Conservation (phyloP, 1,140 invertebrate genomes). For the Mercenaria mercenaria region DNA sequence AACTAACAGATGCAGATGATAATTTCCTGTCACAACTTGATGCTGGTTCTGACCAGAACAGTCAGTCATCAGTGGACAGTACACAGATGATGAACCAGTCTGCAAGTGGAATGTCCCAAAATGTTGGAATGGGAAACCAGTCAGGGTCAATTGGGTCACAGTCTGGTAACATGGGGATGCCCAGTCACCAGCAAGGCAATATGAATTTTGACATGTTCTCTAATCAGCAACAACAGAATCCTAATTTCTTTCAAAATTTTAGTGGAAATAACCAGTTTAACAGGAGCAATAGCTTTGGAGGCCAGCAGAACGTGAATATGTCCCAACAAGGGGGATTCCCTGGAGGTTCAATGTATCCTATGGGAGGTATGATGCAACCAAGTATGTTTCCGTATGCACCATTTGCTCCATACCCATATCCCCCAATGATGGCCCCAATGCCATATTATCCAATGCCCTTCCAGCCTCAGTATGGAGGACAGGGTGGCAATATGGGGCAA, state of each 20-base stretch:
- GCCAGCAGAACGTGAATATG: constrained; percentile 51
- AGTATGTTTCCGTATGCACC: constrained; percentile 53
- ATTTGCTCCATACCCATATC: constrained; percentile 55
- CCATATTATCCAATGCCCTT: constrained; percentile 66
- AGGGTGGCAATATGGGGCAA: constrained; percentile 19
- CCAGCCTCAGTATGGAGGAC: constrained; percentile 60
- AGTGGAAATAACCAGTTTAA: constrained; percentile 52
- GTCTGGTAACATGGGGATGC: background rate
- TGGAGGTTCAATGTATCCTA: constrained; percentile 47
- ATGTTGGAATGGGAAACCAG: background rate
- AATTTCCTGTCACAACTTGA: constrained; percentile 57
- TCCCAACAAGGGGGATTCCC: constrained; percentile 48
- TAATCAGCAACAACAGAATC: constrained; percentile 40
- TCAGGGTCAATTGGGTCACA: background rate
- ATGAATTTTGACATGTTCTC: constrained; percentile 62
- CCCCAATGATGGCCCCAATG: constrained; percentile 57
- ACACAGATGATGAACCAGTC: constrained; percentile 21
- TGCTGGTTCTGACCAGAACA: constrained; percentile 30
- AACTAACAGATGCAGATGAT: constrained; percentile 56
- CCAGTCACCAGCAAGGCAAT: constrained; percentile 12
- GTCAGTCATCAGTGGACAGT: constrained; percentile 27
- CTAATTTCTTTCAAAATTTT: constrained; percentile 44
- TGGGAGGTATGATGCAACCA: constrained; percentile 64
- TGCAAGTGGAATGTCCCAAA: background rate
- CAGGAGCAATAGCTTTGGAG: constrained; percentile 38